These are phyloP conservation scores for Drosophila kikkawai DNA, from an alignment of 1,140 invertebrate genomes.

Conservation along the genomic window DNA sequence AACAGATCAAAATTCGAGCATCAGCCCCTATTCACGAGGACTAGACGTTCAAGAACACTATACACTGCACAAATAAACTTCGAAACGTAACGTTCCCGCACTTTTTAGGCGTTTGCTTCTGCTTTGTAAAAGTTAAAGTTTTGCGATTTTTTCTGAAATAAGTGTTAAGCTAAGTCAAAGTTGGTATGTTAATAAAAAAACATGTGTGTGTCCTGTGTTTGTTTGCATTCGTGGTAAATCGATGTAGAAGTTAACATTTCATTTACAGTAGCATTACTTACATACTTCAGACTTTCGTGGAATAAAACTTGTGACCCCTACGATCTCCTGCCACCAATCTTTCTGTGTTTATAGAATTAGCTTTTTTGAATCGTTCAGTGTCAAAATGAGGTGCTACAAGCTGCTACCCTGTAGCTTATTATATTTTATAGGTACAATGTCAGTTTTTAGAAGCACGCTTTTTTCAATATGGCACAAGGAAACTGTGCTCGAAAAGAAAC, in stretches of 20 bases:
- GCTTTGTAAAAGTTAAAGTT: neutral
- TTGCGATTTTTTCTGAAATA: slow-evolving; percentile 1
- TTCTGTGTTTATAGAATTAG: neutral
- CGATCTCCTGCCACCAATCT: neutral
- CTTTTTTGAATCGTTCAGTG: neutral
- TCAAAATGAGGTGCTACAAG: neutral
- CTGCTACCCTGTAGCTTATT: neutral
- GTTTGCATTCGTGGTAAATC: neutral
- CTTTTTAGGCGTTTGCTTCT: neutral
- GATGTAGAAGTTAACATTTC: neutral
- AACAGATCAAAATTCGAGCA: no score
- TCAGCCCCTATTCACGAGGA: no score
- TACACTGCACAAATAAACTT: no score
- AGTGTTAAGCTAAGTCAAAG: neutral
- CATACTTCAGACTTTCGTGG: neutral
- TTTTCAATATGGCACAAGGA: neutral
- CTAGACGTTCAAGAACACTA: no score
- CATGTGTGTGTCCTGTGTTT: neutral
- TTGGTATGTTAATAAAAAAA: neutral
- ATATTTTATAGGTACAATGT: neutral
- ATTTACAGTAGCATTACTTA: neutral
- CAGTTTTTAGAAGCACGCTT: neutral
- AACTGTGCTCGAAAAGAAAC: neutral
- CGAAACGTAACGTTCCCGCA: neutral
- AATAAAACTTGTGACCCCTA: neutral